Conservation (phyloP, 2,797 vertebrate species). For the Helicolenus hilgendorfi region DNA sequence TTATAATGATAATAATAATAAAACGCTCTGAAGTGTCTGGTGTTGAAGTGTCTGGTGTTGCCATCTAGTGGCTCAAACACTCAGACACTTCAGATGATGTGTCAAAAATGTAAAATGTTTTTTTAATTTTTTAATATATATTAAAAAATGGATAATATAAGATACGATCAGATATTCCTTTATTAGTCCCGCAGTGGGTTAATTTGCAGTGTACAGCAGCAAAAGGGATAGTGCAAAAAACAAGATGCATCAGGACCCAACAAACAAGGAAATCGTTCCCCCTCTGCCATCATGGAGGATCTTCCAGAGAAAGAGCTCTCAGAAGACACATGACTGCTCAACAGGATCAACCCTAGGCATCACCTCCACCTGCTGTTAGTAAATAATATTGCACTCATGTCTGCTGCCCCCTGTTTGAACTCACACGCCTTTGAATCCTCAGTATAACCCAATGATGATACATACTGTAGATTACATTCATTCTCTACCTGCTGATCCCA, state of each 20-base stretch:
- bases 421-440: not conserved
- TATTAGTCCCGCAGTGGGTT: too few species aligned
- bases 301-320: not conserved
- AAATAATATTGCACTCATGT: not conserved
- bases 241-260: too few species aligned
- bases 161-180: too few species aligned
- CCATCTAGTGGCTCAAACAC: conserved; percentile 63
- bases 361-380: conserved; percentile 45
- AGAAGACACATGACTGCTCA: not conserved
- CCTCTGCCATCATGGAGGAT: too few species aligned
- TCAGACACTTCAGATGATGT: not conserved
- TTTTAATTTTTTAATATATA: too few species aligned
- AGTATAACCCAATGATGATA: not conserved
- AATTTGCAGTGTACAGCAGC: too few species aligned
- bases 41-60: not conserved
- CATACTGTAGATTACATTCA: not conserved
- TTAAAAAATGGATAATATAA: too few species aligned
- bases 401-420: not conserved
- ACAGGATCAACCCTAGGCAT: not conserved
- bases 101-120: not conserved
- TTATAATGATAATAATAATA: too few species aligned
- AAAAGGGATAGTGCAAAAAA: too few species aligned
- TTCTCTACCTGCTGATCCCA: not conserved
- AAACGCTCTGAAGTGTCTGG: not conserved
- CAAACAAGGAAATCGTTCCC: too few species aligned